Evolutionary conservation across 2,113 vertebrate genomes (phyloP).

Genomic region (Paramisgurnus dabryanus): DNA sequence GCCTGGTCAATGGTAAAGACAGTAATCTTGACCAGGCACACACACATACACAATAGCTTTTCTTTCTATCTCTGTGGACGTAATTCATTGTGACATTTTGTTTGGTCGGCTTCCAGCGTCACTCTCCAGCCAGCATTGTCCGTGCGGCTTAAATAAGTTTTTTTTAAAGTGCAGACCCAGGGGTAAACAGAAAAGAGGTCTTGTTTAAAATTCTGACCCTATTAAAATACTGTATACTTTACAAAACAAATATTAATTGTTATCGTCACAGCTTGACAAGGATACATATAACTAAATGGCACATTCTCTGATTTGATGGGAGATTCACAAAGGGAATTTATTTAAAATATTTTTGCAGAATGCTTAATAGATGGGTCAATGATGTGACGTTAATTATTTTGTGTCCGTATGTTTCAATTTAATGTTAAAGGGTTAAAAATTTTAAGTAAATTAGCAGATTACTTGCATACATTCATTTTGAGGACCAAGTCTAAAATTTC

Average conservation of each 20-base stretch:
- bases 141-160: conserved; percentile 10
- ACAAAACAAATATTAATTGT: background rate
- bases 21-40: conserved; percentile 37
- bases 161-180: background rate
- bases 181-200: background rate
- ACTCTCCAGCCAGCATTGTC: conserved; percentile 22
- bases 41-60: conserved; percentile 41
- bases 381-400: too few relatives aligned
- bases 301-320: too few relatives aligned
- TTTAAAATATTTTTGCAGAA: too few relatives aligned
- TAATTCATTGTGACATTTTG: conserved; percentile 45
- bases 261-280: background rate
- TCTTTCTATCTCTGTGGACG: conserved; percentile 38
- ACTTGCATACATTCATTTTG: too few relatives aligned
- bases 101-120: conserved; percentile 39
- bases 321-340: too few relatives aligned
- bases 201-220: background rate
- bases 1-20: conserved; percentile 41
- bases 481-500: too few relatives aligned
- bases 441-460: too few relatives aligned
- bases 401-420: too few relatives aligned
- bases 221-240: background rate
- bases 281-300: background rate
- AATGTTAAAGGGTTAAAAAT: too few relatives aligned
- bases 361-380: too few relatives aligned